These are phyloP conservation scores for Globia sparganii DNA, from an alignment of 2,888 invertebrate species.

Conservation along the genomic window DNA sequence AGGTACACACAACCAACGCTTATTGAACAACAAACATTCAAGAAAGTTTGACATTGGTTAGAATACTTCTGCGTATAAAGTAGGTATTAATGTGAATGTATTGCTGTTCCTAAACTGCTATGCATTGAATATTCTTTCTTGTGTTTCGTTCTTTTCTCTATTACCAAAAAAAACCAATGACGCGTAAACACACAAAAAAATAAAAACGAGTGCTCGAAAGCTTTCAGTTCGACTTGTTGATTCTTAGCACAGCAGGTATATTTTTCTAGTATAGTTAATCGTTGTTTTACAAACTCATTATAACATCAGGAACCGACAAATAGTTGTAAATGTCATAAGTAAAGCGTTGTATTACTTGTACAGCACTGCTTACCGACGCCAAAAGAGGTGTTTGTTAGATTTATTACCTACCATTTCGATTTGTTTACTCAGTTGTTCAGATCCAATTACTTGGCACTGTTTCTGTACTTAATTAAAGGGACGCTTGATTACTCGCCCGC, in stretches of 20 bases:
- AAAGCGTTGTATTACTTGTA: conserved; percentile 56
- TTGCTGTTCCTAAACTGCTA: not conserved
- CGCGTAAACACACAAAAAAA: conserved; percentile 19
- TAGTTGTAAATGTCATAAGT: conserved; percentile 55
- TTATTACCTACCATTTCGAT: conserved; percentile 90
- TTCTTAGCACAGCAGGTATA: conserved; percentile 23
- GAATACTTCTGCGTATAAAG: not conserved
- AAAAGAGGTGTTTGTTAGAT: conserved; percentile 89
- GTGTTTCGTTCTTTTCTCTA: conserved; percentile 3
- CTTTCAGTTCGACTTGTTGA: conserved; percentile 56
- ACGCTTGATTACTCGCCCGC: conserved; percentile 91
- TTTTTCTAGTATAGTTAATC: conserved; percentile 18
- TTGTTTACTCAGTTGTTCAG: conserved; percentile 91
- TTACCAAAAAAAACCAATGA: conserved; percentile 24
- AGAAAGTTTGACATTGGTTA: not conserved
- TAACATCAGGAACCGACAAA: conserved; percentile 45
- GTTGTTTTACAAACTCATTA: conserved; percentile 42
- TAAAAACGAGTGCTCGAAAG: conserved; percentile 17
- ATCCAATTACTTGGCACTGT: conserved; percentile 91
- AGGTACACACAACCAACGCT: not conserved
- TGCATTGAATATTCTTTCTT: not conserved
- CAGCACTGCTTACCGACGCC: conserved; percentile 80
- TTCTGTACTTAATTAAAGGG: conserved; percentile 91
- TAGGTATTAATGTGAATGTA: not conserved
- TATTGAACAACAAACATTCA: conserved; percentile 5